These are phyloP conservation scores for Polypedilum vanderplanki DNA, from an alignment of 1,140 invertebrate species.

Conservation along the genomic window DNA sequence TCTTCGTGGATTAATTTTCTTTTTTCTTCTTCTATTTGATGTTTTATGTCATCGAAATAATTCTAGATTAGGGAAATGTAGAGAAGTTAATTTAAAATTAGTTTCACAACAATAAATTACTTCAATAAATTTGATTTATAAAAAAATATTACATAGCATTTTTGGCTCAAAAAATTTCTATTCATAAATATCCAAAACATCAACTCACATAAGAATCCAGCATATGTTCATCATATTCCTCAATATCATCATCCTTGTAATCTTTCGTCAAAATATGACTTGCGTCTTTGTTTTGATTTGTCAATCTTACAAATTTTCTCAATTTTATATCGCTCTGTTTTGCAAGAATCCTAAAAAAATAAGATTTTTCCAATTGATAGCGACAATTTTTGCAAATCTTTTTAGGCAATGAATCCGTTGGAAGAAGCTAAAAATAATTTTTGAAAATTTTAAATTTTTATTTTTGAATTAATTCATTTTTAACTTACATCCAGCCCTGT, in stretches of 20 bases:
- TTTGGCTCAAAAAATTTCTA: not conserved
- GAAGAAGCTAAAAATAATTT: not conserved
- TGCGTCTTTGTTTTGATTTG: not conserved
- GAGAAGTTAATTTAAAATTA: no score
- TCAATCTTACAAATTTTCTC: not conserved
- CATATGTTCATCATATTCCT: constrained; percentile 5
- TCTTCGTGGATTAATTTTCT: not conserved
- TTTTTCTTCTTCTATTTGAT: not conserved
- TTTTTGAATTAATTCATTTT: no score
- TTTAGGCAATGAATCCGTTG: not conserved
- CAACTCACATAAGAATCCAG: not conserved
- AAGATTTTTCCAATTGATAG: constrained; percentile 16
- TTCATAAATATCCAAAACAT: not conserved
- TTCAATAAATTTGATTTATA: no score
- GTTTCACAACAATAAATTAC: not conserved
- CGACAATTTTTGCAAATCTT: not conserved
- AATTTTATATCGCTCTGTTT: not conserved
- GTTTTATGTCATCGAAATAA: not conserved
- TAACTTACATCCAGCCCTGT: not conserved
- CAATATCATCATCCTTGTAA: constrained; percentile 10
- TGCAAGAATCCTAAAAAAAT: not conserved
- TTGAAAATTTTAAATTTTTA: not conserved
- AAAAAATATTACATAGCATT: no score
- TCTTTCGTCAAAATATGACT: not conserved
- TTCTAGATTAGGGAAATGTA: not conserved